Evolutionary conservation across 2,113 vertebrate species (phyloP), one percentile per base, ranked within the genome.

Genomic region (Argyrosomus japonicus): DNA sequence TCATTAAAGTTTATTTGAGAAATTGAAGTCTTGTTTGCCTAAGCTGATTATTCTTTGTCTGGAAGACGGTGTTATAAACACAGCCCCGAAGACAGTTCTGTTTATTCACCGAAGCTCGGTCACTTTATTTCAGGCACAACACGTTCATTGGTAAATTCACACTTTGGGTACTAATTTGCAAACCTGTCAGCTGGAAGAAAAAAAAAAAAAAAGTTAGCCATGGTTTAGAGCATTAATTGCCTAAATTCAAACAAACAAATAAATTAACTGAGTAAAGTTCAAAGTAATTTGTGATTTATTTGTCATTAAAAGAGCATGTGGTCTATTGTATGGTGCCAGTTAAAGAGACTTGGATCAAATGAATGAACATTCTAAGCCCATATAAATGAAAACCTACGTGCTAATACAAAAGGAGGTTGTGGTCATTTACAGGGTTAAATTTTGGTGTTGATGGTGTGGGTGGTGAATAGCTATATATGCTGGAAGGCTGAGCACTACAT

Each of bases 1-100:
- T 91, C 82, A 56, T 86, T 84, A 56, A 77, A 75, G 58, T 84
- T 82, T 73, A 87, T 77, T 83, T 61, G 43, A 72, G 62, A 69
- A 70, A 81, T 5, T 65, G 63, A 78, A 64, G 67, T 56, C 57
- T 47, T 67, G 74, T 81, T 89, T 90, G 48, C 57, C 51, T 50
- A 75, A 86, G 75, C 1, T 83, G 69, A 89, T 84, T 90, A 60
- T 68, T 67, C 68, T 70, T 69, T 83, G 76, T 77, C 48, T 75
- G 57, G 51, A 57, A 70, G 57, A 77, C 3, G 1, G 10, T 8
- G 48, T 18, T 13, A 69, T 69, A 58, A 79, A 85, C 60, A 64
- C 23, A 68, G 56, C 56, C 63, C 32, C 19, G 13, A 32, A 45
- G 85, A 58, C 40, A 8, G 18, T 9, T 43, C 10, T 84, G 48